Evolutionary conservation across 2,888 invertebrate genomes (phyloP), one percentile per base, ranked within the genome.

Genomic region (Invenusta paracnida): DNA sequence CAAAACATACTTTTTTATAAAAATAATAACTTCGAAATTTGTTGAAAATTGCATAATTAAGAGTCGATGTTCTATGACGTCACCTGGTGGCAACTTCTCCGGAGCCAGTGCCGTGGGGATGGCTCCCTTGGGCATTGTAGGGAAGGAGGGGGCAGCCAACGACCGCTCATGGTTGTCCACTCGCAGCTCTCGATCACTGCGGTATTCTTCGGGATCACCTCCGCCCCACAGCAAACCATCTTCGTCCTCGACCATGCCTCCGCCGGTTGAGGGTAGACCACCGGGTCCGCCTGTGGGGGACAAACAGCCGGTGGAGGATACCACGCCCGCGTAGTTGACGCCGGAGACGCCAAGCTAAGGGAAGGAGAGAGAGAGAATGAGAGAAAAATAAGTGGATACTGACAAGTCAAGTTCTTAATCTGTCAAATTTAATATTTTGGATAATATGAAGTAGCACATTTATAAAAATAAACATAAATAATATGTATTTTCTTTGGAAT

Each of bases 151-250:
- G 23, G 73, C 73, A 5, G 73, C 73, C 73, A 73, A 23, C 17
- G 73, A 73, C 11, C 84, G 84, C 27, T 85, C 85, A 1, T 86
- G 86, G 25, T 79, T 85, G 67, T 86, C 85, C 5, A 86, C 81
- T 30, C 86, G 48, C 86, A 86, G 48, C 48, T 86, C 73, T 0
- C 86, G 83, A 31, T 86, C 86, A 30, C 67, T 66, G 13, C 86
- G 86, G 48, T 85, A 86, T 13, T 86, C 86, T 48, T 86, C 86
- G n/a, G 86, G 86, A 67, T 86, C 86, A 25, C 86, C 86, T 17
- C 85, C 85, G 66, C 86, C 67, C 73, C 73, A 73, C 23, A 73
- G 73, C 27, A 25, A 2, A 5, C 27, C 73, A 5, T 73, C 73
- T 2, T 73, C 73, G 11, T 48, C 48, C 48, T 11, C 5, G 11